These are phyloP conservation scores for Aphidius gifuensis DNA, from an alignment of 1,140 invertebrate genomes.

Conservation along the genomic window DNA sequence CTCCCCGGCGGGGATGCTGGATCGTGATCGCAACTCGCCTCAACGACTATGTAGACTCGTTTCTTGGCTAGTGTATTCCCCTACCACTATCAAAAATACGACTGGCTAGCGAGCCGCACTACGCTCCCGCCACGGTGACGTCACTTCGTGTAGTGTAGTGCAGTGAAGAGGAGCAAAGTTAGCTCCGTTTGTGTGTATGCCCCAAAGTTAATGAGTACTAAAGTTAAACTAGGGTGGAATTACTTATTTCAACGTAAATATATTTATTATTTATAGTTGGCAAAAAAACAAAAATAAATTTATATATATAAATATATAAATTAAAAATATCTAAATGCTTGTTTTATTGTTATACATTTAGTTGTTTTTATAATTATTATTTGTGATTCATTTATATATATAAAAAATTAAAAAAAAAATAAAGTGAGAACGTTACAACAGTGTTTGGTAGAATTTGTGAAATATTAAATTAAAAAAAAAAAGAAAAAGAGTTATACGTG, in stretches of 20 bases:
- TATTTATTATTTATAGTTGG: too few relatives aligned
- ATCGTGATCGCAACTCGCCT: not conserved
- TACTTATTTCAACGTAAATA: too few relatives aligned
- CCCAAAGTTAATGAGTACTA: not conserved
- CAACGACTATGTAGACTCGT: slow-evolving; percentile 42
- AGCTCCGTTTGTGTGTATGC: slow-evolving; percentile 44
- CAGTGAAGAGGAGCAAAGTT: slow-evolving; percentile 53
- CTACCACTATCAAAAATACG: slow-evolving; percentile 31
- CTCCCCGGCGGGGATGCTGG: not conserved
- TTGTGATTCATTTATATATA: too few relatives aligned
- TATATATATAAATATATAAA: not conserved
- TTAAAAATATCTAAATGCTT: not conserved
- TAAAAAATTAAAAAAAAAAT: too few relatives aligned
- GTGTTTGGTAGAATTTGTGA: too few relatives aligned
- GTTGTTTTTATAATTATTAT: too few relatives aligned
- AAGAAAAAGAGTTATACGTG: too few relatives aligned
- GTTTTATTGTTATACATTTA: slow-evolving; percentile 1
- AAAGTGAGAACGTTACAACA: too few relatives aligned
- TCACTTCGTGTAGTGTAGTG: slow-evolving; percentile 58
- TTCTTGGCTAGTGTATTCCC: slow-evolving; percentile 39
- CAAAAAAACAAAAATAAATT: not conserved
- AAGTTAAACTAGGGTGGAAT: slow-evolving; percentile 23
- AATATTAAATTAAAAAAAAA: too few relatives aligned
- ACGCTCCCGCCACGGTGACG: slow-evolving; percentile 57
- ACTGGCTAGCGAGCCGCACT: slow-evolving; percentile 48